Evolutionary conservation across 2,797 vertebrate genomes (phyloP).

Genomic region (Fringilla coelebs): DNA sequence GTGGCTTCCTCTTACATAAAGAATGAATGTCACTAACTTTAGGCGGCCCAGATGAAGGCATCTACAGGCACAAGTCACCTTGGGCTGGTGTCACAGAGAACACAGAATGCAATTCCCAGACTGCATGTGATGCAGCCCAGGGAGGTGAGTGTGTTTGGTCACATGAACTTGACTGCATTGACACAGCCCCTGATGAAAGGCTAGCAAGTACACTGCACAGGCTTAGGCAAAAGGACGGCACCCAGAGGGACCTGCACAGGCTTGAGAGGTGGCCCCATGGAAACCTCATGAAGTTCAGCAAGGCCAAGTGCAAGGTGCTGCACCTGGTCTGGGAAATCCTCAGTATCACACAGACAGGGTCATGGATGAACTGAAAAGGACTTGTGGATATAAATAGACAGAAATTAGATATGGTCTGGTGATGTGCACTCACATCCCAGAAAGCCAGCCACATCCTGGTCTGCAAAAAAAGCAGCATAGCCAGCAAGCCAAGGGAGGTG

Average conservation of each 20-base stretch:
- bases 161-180: background rate
- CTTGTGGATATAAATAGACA: background rate
- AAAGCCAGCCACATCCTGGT: background rate
- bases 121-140: background rate
- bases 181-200: background rate
- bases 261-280: accelerated
- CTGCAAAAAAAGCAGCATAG: background rate
- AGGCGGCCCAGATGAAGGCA: background rate
- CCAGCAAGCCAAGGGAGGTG: background rate
- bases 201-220: too few species aligned
- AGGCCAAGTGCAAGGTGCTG: background rate
- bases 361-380: background rate
- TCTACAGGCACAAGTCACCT: background rate
- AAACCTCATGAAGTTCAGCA: background rate
- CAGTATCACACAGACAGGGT: background rate
- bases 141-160: background rate
- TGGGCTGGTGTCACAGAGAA: background rate
- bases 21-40: background rate
- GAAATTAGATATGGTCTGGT: background rate
- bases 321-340: background rate
- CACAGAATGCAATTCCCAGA: background rate
- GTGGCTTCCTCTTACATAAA: background rate
- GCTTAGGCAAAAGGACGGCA: background rate
- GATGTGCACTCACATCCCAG: background rate
- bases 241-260: background rate